phyloP scores from a whole-genome alignment of 92 coral and sea anemone genomes.

The Actinernus sp. region DNA sequence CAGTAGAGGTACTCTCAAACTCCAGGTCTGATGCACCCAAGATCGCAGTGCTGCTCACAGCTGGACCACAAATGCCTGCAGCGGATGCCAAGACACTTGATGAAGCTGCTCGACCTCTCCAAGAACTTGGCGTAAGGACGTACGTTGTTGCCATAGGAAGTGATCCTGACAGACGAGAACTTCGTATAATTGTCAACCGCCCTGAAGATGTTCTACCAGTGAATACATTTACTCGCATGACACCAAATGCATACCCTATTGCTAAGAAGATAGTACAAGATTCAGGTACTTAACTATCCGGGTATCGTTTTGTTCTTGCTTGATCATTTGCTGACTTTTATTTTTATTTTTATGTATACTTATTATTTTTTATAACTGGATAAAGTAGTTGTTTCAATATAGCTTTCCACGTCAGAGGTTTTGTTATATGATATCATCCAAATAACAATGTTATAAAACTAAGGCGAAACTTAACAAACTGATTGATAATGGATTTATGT shows the following conservation, averaged over 20 bases:
- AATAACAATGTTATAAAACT: too few relatives aligned
- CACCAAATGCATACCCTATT: slow-evolving; percentile 23
- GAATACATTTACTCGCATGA: slow-evolving; percentile 8
- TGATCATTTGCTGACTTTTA: too few relatives aligned
- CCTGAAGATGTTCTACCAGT: slow-evolving; percentile 23
- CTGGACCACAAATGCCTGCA: slow-evolving; percentile 36
- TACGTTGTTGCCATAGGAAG: slow-evolving; percentile 59
- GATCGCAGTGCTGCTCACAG: slow-evolving; percentile 58
- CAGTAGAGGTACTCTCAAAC: slow-evolving; percentile 24
- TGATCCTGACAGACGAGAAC: slow-evolving; percentile 12
- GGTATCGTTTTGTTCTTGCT: too few relatives aligned
- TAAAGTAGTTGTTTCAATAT: too few relatives aligned
- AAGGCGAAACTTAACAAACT: too few relatives aligned
- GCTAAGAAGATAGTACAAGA: slow-evolving; percentile 50
- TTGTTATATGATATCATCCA: too few relatives aligned
- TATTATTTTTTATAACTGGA: too few relatives aligned
- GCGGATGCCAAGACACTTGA: slow-evolving; percentile 18
- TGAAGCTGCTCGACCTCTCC: slow-evolving; percentile 25
- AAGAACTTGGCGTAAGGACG: slow-evolving; percentile 30
- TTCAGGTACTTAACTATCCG: slow-evolving; percentile 47
- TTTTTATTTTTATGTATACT: too few relatives aligned
- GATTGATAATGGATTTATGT: too few relatives aligned
- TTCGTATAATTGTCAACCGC: slow-evolving; percentile 20
- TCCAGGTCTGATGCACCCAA: slow-evolving; percentile 57
- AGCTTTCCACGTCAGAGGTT: too few relatives aligned